A percentile compares a stretch with the other conserved stretches of the same genome.
Evolutionary conservation across 2,888 invertebrate species (phyloP).

Genomic region (Cheilosia scutellata): DNA sequence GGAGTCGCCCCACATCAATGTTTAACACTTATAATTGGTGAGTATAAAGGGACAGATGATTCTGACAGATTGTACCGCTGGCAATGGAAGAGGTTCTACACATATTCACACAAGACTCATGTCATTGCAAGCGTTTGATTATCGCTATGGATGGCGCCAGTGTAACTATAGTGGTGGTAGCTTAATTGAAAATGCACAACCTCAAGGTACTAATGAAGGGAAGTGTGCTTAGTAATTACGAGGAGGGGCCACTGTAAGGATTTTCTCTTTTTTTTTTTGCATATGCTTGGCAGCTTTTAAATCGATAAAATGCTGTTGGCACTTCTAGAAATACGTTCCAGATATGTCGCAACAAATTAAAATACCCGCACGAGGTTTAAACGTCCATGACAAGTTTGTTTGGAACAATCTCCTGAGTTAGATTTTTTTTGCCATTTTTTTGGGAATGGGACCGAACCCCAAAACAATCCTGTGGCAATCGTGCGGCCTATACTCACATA

Average conservation of each 20-base stretch:
- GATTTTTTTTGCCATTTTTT: too few species aligned
- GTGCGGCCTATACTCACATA: too few species aligned
- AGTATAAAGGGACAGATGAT: slow-evolving; percentile 27
- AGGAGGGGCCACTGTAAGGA: not conserved
- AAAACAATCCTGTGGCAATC: too few species aligned
- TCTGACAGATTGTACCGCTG: not conserved
- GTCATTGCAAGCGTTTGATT: slow-evolving; percentile 9
- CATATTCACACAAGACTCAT: not conserved
- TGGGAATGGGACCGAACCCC: too few species aligned
- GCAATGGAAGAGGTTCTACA: not conserved
- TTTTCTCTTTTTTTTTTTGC: too few species aligned
- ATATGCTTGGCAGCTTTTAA: too few species aligned
- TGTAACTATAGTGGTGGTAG: slow-evolving; percentile 36
- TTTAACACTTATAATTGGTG: slow-evolving; percentile 17
- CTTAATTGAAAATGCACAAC: slow-evolving; percentile 41
- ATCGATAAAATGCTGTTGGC: too few species aligned
- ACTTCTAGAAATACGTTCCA: too few species aligned
- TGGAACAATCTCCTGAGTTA: too few species aligned
- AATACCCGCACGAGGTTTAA: too few species aligned
- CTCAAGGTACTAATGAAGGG: slow-evolving; percentile 36
- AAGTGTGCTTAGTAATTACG: slow-evolving; percentile 27
- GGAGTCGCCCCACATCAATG: slow-evolving; percentile 24
- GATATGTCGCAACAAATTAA: too few species aligned
- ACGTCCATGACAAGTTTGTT: too few species aligned
- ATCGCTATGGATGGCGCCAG: slow-evolving; percentile 53